Percentiles rank a stretch among this genome's conserved stretches.
phyloP scores from a whole-genome alignment of 2,797 vertebrate species.

The Parotocinclus haroldoi region DNA sequence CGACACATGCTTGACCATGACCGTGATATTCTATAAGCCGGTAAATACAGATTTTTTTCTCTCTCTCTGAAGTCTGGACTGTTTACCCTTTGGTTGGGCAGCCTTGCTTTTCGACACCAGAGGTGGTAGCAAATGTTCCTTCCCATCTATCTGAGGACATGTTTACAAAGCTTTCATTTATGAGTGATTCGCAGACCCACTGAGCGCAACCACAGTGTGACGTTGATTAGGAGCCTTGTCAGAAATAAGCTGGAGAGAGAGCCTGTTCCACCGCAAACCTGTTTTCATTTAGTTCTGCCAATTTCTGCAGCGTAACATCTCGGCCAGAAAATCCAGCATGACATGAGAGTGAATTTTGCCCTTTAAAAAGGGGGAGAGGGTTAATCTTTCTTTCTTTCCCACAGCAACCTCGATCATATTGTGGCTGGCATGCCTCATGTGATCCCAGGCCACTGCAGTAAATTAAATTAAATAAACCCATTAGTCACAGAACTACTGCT shows the following conservation, averaged over 20 bases:
- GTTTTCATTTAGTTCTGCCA: constrained; percentile 73
- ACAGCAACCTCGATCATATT: constrained; percentile 66
- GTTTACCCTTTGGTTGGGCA: constrained; percentile 1
- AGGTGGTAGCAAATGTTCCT: constrained; percentile 44
- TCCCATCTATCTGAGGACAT: constrained; percentile 58
- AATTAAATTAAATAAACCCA: constrained; percentile 78
- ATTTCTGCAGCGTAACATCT: constrained; percentile 64
- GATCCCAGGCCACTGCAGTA: constrained; percentile 61
- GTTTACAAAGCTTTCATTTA: constrained; percentile 73
- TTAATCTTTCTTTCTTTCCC: constrained; percentile 69
- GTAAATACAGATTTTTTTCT: constrained; percentile 12
- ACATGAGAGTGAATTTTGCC: constrained; percentile 64
- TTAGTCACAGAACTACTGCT: constrained; percentile 70
- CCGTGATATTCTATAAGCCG: constrained; percentile 36
- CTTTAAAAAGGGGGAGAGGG: constrained; percentile 53
- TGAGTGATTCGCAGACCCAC: constrained; percentile 55
- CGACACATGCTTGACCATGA: constrained; percentile 53
- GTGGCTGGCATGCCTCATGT: constrained; percentile 62
- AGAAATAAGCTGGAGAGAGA: constrained; percentile 61
- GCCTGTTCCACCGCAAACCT: constrained; percentile 63
- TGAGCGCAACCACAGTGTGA: constrained; percentile 56
- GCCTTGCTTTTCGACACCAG: constrained; percentile 48
- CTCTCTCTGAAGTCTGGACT: background rate
- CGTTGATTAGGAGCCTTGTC: constrained; percentile 66
- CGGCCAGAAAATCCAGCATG: constrained; percentile 63